Conservation (phyloP, 1,140 invertebrate genomes). For the Bactericera cockerelli region DNA sequence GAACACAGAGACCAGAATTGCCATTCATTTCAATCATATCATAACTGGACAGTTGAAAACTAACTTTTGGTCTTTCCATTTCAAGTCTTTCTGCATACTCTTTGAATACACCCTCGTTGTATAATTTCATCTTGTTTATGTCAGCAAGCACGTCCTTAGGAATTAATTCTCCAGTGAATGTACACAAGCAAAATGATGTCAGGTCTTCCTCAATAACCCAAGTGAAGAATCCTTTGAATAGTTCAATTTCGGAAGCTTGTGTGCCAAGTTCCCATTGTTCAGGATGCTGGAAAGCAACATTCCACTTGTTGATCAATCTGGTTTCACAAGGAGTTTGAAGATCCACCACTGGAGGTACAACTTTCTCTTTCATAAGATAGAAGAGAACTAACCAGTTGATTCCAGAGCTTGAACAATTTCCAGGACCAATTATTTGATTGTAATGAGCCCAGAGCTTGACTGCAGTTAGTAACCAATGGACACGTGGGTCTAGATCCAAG, state of each 20-base stretch:
- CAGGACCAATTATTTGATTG: conserved; percentile 25
- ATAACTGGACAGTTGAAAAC: conserved; percentile 17
- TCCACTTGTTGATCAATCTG: conserved; percentile 10
- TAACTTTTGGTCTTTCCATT: conserved; percentile 19
- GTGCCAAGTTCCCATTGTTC: conserved; percentile 4
- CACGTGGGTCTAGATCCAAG: conserved; percentile 23
- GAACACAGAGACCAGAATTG: conserved; percentile 25
- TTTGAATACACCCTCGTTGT: conserved; percentile 25
- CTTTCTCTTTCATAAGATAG: conserved; percentile 24
- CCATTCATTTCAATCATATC: conserved; percentile 6
- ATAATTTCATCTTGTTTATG: conserved; percentile 18
- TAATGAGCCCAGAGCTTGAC: conserved; percentile 36
- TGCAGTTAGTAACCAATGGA: conserved; percentile 26
- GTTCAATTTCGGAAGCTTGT: background rate
- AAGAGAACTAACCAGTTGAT: conserved; percentile 31
- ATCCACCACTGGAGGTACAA: conserved; percentile 23
- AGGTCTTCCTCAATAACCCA: conserved; percentile 1
- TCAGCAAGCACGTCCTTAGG: conserved; percentile 24
- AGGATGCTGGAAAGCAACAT: background rate
- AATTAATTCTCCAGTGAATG: conserved; percentile 26
- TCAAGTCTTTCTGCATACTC: conserved; percentile 24
- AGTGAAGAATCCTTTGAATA: conserved; percentile 1
- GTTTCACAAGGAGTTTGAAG: conserved; percentile 1
- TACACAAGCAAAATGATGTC: conserved; percentile 26
- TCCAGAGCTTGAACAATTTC: conserved; percentile 30